Evolutionary conservation across 2,888 invertebrate genomes (phyloP).

Genomic region (Leucoma salicis): DNA sequence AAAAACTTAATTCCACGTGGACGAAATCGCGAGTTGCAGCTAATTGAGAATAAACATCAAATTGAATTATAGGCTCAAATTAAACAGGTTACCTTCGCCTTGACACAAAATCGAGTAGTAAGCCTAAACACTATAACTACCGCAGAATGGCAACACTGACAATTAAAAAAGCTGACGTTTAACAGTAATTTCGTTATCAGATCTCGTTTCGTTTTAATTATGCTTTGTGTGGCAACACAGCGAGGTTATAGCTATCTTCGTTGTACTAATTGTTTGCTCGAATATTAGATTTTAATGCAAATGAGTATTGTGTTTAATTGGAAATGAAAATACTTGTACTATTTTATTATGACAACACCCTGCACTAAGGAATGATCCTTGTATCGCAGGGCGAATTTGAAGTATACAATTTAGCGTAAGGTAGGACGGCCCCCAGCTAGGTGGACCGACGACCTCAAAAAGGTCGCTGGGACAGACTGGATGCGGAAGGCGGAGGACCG

Average conservation of each 20-base stretch:
- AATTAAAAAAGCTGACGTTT: constrained; percentile 33
- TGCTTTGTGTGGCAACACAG: constrained; percentile 30
- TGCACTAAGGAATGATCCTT: too few relatives aligned
- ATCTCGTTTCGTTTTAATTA: constrained; percentile 32
- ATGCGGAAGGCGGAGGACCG: too few relatives aligned
- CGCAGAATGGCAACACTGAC: constrained; percentile 27
- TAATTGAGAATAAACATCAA: not conserved
- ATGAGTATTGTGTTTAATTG: too few relatives aligned
- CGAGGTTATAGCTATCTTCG: constrained; percentile 23
- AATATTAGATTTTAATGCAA: constrained; percentile 3
- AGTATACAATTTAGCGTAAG: too few relatives aligned
- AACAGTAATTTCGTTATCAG: constrained; percentile 35
- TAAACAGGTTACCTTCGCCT: constrained; percentile 9
- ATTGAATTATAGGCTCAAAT: not conserved
- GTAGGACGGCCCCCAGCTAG: too few relatives aligned
- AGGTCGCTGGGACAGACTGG: too few relatives aligned
- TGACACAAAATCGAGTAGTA: constrained; percentile 22
- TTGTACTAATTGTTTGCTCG: constrained; percentile 4
- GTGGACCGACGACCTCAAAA: too few relatives aligned
- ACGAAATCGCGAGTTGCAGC: too few relatives aligned
- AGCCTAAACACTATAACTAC: constrained; percentile 29
- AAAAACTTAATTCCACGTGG: too few relatives aligned
- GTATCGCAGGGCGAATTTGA: too few relatives aligned
- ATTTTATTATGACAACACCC: too few relatives aligned
- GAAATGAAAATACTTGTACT: too few relatives aligned